A percentile compares a stretch with the other conserved stretches of the same genome.
phyloP scores from a whole-genome alignment of 2,888 invertebrate species.

The Ecliptopera silaceata region DNA sequence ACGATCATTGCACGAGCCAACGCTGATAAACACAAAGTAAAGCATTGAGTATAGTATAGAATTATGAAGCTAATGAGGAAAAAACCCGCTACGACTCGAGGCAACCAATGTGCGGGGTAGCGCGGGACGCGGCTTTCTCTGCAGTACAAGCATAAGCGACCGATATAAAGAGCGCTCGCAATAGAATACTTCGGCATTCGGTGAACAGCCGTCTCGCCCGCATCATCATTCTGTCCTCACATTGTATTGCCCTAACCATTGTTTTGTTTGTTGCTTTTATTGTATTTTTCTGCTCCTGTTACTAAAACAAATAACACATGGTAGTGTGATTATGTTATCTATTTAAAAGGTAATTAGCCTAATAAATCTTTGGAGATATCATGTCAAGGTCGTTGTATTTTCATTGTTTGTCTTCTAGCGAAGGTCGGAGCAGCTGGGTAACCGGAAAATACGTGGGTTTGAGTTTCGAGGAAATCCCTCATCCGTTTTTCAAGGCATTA shows the following conservation, averaged over 20 bases:
- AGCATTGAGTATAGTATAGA: constrained; percentile 67
- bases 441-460: constrained; percentile 68
- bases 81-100: constrained; percentile 75
- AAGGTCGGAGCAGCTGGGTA: constrained; percentile 73
- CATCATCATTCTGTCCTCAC: constrained; percentile 59
- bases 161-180: constrained; percentile 81
- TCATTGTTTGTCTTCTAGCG: constrained; percentile 77
- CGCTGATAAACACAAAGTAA: constrained; percentile 72
- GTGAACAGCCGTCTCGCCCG: constrained; percentile 81
- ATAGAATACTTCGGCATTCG: constrained; percentile 80
- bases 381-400: constrained; percentile 78
- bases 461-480: constrained; percentile 73
- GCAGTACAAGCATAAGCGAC: constrained; percentile 64
- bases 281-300: constrained; percentile 57
- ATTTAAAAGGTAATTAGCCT: constrained; percentile 66
- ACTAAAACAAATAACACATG: constrained; percentile 67
- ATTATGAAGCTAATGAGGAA: constrained; percentile 80
- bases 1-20: constrained; percentile 62
- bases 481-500: constrained; percentile 75
- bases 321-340: constrained; percentile 64
- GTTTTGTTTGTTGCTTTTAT: constrained; percentile 62
- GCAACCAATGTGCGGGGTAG: constrained; percentile 64
- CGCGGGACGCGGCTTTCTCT: constrained; percentile 81
- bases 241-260: constrained; percentile 56
- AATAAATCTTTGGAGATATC: constrained; percentile 69